Percentiles rank a stretch among this genome's conserved stretches.
Conservation (phyloP, 2,113 vertebrate species). For the Oenanthe oenanthe region DNA sequence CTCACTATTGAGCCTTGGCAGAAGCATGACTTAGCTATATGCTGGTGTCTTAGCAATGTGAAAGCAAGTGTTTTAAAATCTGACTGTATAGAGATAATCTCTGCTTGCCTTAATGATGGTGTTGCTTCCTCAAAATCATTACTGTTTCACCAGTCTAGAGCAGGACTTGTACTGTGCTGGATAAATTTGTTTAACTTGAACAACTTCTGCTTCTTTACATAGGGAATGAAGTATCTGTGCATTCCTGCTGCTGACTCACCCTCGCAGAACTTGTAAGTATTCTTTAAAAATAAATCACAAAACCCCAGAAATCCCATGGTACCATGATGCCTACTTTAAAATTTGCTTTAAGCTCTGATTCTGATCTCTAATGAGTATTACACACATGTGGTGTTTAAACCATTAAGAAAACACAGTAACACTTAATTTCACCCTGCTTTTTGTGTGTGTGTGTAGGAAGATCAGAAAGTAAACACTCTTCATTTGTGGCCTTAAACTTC, state of each 20-base stretch:
- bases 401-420: neutral
- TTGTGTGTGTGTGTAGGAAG: neutral
- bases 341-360: neutral
- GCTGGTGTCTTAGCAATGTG: slow-evolving; percentile 27
- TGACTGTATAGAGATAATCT: neutral
- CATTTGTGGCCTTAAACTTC: neutral
- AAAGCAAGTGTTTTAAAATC: slow-evolving; percentile 9
- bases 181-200: neutral
- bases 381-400: neutral
- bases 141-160: neutral
- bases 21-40: neutral
- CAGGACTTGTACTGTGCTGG: neutral
- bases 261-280: slow-evolving; percentile 91
- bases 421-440: neutral
- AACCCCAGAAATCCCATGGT: neutral
- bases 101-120: neutral
- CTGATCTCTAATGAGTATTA: neutral
- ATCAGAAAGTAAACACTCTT: neutral
- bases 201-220: slow-evolving; percentile 49
- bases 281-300: neutral
- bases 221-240: slow-evolving; percentile 97
- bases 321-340: neutral
- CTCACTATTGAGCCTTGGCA: neutral
- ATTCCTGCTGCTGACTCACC: slow-evolving; percentile 91
- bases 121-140: neutral